Evolutionary conservation across 2,797 vertebrate genomes (phyloP), one percentile per base, ranked within the genome.

Genomic region (Coranthus polyacanthus): DNA sequence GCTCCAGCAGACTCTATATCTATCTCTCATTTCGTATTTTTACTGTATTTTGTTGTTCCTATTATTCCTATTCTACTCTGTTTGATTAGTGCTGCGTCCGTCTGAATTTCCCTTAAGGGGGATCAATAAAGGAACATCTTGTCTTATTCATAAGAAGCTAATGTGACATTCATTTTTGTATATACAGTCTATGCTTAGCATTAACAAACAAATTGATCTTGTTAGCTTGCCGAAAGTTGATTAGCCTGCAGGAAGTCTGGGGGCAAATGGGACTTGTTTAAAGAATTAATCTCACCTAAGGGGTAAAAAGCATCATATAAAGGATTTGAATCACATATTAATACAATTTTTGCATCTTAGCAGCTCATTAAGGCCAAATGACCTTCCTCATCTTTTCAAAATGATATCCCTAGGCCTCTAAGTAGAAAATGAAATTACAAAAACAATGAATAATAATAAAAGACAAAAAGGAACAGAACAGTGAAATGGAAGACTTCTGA

Each of bases 401-500:
- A 13, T 42, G 9, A 12, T 17, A 11, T 15, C 18, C 18, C 39
- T 1, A 36, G 12, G 20, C 8, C 13, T 39, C 44, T 57, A 16
- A 22, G 12, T 1, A 11, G n/a, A 20, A 2, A 58, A 50, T 22
- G 6, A 3, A 56, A 6, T 50, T 9, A 43, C 0, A 9, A 29
- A 42, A 29, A n/a, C 10, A 1, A 57, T 26, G 42, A 16, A n/a
- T 15, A 38, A n/a, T 15, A 17, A 12, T 8, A 4, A 12, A 45
- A 42, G 2, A 26, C 41, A 16, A 53, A 58, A 44, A 9, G 46
- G 49, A 44, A 21, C 6, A 41, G n/a, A 41, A 17, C n/a, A 53
- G 41, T 2, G 38, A 37, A 59, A 13, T 10, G 39, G 9, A 32
- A 10, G 11, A 50, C 36, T 7, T n/a, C 34, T 7, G 12, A 12